Conservation (phyloP, 2,113 vertebrate genomes). For the Rhombomys opimus region DNA sequence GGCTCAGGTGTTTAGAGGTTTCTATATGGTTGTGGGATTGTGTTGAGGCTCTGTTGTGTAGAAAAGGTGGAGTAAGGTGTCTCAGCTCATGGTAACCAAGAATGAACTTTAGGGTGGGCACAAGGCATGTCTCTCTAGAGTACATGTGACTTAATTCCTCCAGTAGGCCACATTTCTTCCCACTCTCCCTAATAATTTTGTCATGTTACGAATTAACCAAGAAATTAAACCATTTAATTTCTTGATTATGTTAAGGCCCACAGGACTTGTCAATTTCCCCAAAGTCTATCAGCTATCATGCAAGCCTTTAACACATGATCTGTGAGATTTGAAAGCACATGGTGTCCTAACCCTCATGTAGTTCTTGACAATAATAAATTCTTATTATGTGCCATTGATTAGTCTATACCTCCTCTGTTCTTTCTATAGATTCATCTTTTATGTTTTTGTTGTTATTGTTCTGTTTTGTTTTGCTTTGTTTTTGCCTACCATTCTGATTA, state of each 20-base stretch:
- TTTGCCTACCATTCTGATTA: background rate
- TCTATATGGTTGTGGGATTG: too few species aligned
- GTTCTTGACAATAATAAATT: background rate
- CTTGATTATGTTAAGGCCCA: background rate
- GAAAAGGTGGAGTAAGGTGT: background rate
- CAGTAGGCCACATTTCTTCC: background rate
- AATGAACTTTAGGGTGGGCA: background rate
- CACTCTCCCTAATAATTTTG: background rate
- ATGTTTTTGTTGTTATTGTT: background rate
- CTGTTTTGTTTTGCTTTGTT: background rate
- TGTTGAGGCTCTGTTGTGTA: background rate
- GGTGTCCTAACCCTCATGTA: background rate
- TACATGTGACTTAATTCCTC: background rate
- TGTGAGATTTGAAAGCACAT: background rate
- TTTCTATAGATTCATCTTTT: background rate
- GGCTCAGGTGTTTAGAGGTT: background rate
- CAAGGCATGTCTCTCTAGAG: background rate
- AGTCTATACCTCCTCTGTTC: background rate
- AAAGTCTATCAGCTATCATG: background rate
- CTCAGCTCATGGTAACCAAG: rapidly evolving
- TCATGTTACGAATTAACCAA: background rate
- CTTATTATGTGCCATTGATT: background rate
- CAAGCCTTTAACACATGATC: background rate
- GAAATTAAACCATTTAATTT: background rate
- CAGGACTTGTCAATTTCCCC: background rate